phyloP scores from a whole-genome alignment of 2,797 vertebrate species.

The Danio kyathit region DNA sequence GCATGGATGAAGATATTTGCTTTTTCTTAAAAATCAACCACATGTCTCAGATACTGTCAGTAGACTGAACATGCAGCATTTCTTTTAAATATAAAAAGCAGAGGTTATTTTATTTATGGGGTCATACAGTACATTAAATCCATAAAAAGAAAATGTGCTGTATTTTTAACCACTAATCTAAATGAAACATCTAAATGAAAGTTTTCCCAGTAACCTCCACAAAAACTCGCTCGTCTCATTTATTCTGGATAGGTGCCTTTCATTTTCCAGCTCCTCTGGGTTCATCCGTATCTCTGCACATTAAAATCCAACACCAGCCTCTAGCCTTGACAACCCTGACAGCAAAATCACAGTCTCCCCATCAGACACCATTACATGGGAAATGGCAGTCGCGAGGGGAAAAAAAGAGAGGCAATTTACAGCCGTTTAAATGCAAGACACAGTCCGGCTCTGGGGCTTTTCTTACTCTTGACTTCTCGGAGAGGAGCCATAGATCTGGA shows the following conservation, averaged over 20 bases:
- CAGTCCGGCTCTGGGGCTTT: slow-evolving; percentile 33
- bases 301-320: slow-evolving; percentile 58
- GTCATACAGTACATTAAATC: slow-evolving; percentile 10
- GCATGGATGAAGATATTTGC: neutral
- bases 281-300: slow-evolving; percentile 40
- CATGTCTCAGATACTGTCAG: slow-evolving; percentile 17
- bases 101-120: slow-evolving; percentile 12
- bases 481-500: slow-evolving; percentile 55
- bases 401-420: slow-evolving; percentile 60
- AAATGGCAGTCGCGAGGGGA: slow-evolving; percentile 59
- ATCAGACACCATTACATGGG: slow-evolving; percentile 65
- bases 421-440: slow-evolving; percentile 65
- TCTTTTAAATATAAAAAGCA: neutral
- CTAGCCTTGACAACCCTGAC: slow-evolving; percentile 55
- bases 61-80: neutral
- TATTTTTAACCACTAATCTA: neutral
- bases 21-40: neutral
- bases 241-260: slow-evolving; percentile 45
- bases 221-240: slow-evolving; percentile 32
- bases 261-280: slow-evolving; percentile 27
- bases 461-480: slow-evolving; percentile 47
- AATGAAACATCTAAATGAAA: slow-evolving; percentile 18
- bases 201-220: neutral
- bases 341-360: slow-evolving; percentile 60
- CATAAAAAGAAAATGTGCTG: slow-evolving; percentile 22